Conservation (phyloP, 2,888 invertebrate species). For the Heteropelma amictum region DNA sequence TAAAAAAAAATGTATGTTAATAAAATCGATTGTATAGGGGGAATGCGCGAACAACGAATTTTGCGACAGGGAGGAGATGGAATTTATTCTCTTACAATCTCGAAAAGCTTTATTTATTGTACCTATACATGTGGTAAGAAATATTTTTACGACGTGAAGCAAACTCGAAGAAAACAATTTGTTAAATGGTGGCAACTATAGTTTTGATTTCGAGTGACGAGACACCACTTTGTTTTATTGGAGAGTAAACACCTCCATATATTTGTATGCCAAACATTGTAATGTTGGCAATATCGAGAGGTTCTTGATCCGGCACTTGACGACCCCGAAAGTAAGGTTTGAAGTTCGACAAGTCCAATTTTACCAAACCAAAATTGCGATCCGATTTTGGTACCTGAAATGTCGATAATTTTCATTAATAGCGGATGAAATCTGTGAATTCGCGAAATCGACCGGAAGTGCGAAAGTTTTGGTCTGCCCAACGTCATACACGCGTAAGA, state of each 20-base stretch:
- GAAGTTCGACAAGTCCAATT: conserved; percentile 80
- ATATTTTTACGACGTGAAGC: not conserved
- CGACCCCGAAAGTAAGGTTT: conserved; percentile 83
- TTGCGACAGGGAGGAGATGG: too few species aligned
- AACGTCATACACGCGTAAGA: too few species aligned
- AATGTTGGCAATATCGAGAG: conserved; percentile 80
- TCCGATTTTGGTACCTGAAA: conserved; percentile 78
- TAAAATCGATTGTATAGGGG: too few species aligned
- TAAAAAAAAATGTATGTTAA: too few species aligned
- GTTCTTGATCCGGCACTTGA: conserved; percentile 80
- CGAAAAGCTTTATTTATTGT: too few species aligned
- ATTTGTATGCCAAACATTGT: conserved; percentile 83
- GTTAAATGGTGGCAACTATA: conserved; percentile 76
- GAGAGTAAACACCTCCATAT: conserved; percentile 83
- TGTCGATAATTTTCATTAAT: conserved; percentile 9
- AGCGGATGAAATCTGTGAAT: too few species aligned
- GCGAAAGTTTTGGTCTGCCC: too few species aligned
- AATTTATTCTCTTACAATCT: too few species aligned
- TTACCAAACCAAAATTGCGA: conserved; percentile 79
- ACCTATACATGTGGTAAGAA: not conserved
- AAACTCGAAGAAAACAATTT: not conserved
- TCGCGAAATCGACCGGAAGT: too few species aligned
- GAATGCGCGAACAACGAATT: too few species aligned
- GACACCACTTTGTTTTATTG: conserved; percentile 82
- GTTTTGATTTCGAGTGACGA: conserved; percentile 82